Percentiles rank a stretch among this genome's conserved stretches.
Conservation (phyloP, 2,113 vertebrate genomes). For the Xiphophorus couchianus region DNA sequence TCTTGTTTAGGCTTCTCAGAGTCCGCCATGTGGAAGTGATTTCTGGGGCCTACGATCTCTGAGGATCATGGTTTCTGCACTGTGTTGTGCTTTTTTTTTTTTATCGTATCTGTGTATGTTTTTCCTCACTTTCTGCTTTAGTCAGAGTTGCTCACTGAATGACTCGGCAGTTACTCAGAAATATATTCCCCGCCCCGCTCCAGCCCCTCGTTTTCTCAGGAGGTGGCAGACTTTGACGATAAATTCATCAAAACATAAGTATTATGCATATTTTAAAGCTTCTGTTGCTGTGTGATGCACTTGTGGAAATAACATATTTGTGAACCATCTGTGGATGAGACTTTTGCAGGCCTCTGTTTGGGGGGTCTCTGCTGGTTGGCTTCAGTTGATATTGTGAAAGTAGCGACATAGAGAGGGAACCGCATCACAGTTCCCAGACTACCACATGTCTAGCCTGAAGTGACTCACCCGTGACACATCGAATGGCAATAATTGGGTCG, state of each 20-base stretch:
- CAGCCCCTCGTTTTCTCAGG: conserved; percentile 34
- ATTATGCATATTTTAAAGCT: neutral
- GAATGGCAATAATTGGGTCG: neutral
- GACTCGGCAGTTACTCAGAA: conserved; percentile 75
- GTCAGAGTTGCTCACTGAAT: conserved; percentile 53
- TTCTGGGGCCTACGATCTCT: conserved; percentile 46
- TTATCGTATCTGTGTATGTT: conserved; percentile 28
- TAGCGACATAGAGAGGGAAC: neutral
- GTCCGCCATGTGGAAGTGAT: conserved; percentile 76
- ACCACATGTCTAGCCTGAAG: conserved; percentile 4
- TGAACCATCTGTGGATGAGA: conserved; percentile 28
- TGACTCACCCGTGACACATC: conserved; percentile 50
- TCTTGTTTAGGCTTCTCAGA: conserved; percentile 58
- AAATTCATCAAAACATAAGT: neutral
- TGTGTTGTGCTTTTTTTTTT: conserved; percentile 26
- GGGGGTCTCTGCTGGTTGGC: conserved; percentile 34
- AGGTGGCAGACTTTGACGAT: conserved; percentile 15
- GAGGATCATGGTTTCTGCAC: conserved; percentile 32
- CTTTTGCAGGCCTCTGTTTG: conserved; percentile 31
- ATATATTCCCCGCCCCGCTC: conserved; percentile 34
- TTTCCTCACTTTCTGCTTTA: conserved; percentile 46
- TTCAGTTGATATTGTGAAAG: neutral
- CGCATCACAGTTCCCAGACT: conserved; percentile 9
- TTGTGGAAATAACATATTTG: neutral
- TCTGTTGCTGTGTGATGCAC: neutral